Evolutionary conservation across 2,113 vertebrate genomes (phyloP), one percentile per base, ranked within the genome.

Genomic region (Gymnocephalus cernua): DNA sequence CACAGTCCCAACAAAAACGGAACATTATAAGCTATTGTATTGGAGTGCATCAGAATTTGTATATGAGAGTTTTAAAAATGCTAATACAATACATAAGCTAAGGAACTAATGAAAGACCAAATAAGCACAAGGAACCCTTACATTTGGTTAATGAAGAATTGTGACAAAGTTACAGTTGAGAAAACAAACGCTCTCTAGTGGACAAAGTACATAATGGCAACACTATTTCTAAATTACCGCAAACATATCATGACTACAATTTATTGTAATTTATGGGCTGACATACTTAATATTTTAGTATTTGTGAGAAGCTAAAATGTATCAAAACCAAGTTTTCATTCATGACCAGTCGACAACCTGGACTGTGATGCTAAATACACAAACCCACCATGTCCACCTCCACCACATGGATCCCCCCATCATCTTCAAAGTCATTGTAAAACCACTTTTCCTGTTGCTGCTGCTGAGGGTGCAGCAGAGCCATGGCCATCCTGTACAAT

Each of bases 301-400:
- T 45, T 25, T 47, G 69, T 44, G 0, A 27, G 2, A 44, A 6
- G 35, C 4, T 44, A 8, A 25, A 53, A 25, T 61, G 4, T 23
- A 23, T 18, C 7, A 7, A 12, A 63, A 56, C 21, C 14, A 56
- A 25, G 14, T 68, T 62, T 63, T 18, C 6, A 44, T 41, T 29
- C 13, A 9, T 23, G n/a, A 27, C 27, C 38, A 57, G 7, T 27
- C 29, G 25, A 51, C 13, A 50, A 54, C 57, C 16, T 21, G 6
- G 13, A 63, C 44, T 32, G 8, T 29, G 45, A 12, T 3, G 15
- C 51, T 45, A 7, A 70, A 53, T 4, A 38, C 54, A 48, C 77
- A 15, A 65, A 87, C 91, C 84, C 86, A 96, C 95, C 95, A 95
- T 80, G 77, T 96, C 93, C 92, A 95, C 79, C 73, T 95, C 92